Evolutionary conservation across 2,113 vertebrate species (phyloP), one percentile per base, ranked within the genome.

Genomic region (Nibea albiflora): DNA sequence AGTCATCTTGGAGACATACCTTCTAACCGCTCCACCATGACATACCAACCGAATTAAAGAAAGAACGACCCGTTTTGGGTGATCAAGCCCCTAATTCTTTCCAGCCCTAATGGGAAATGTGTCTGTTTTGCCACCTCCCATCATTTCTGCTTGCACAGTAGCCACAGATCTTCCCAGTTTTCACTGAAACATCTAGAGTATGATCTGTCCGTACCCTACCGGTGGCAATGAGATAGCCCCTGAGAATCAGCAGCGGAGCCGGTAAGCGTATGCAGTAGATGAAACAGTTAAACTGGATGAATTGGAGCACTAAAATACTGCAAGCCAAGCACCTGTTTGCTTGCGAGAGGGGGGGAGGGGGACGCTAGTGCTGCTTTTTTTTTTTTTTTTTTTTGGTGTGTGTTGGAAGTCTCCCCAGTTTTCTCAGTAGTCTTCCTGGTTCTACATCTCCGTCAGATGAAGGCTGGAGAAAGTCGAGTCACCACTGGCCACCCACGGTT

Each of bases 341-440:
- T 86, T 83, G 60, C 5, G 16, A 31, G 39, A 44, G 53, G 52
- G 53, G 56, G 66, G 44, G 19, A 8, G 35, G 10, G 64, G 70
- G 66, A 76, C 69, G 81, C 53, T 72, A 70, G 68, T 67, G 90
- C 90, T 92, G 89, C 89, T 91, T 86, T 80, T 81, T 64, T 52
- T 80, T 26, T 91, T 85, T 80, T 8, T 35, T 35, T 35, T 35
- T 35, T 31, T 31, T 31, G 31, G 31, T 67, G 39, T 80, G 26
- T 9, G 26, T 78, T 44, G 66, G 83, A 88, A 58, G 76, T 75
- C 54, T 87, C 83, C 71, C 24, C 64, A 20, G 60, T 81, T 90
- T 83, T 89, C 76, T 86, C 80, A 65, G 76, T 60, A 69, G 90
- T 91, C 86, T 91, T 93, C 85, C 85, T 90, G 71, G 66, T 89